Evolutionary conservation across 2,113 vertebrate genomes (phyloP).

Genomic region (Paradoxurus hermaphroditus): DNA sequence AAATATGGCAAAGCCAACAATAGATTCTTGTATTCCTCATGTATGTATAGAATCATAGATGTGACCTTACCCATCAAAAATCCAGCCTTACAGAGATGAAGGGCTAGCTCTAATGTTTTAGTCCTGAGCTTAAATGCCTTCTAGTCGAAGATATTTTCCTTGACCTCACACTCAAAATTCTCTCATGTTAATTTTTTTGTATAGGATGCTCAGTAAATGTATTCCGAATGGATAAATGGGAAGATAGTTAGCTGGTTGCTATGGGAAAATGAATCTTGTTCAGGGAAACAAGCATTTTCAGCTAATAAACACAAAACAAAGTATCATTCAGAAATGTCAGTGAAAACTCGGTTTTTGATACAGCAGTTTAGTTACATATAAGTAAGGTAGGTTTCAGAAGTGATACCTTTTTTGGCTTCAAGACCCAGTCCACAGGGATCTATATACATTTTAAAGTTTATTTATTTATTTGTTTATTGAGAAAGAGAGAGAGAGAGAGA

Average conservation of each 20-base stretch:
- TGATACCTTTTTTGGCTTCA: slow-evolving; percentile 4
- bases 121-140: background rate
- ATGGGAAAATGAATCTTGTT: background rate
- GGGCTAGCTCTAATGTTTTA: background rate
- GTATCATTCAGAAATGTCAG: background rate
- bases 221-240: background rate
- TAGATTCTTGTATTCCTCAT: background rate
- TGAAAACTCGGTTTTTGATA: background rate
- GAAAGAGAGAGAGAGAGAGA: too few species aligned
- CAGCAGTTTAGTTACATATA: background rate
- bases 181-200: background rate
- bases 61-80: background rate
- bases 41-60: background rate
- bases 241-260: background rate
- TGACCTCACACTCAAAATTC: background rate
- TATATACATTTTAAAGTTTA: too few species aligned
- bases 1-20: background rate
- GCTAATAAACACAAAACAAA: slow-evolving; percentile 3
- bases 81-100: background rate
- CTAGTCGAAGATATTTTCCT: background rate
- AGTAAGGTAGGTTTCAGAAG: background rate
- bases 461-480: too few species aligned
- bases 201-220: background rate
- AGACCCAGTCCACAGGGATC: background rate
- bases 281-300: background rate